A percentile compares a stretch with the other conserved stretches of the same genome.
phyloP scores from a whole-genome alignment of 1,140 invertebrate genomes.

The Triops cancriformis region DNA sequence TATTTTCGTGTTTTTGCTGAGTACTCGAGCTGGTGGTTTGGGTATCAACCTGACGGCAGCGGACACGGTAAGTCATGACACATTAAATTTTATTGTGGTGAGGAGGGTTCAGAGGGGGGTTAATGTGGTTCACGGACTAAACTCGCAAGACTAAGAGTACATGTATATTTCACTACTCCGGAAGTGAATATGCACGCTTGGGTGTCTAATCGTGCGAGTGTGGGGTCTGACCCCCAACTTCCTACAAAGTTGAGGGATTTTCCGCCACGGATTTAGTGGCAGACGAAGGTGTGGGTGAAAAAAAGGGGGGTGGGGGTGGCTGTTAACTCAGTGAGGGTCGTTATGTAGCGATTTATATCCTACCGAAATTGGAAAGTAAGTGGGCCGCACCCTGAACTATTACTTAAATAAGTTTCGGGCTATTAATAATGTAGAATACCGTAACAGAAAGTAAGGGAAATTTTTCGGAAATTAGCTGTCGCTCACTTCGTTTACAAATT shows the following conservation, averaged over 20 bases:
- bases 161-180: background rate
- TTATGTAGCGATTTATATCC: background rate
- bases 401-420: background rate
- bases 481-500: too few species aligned
- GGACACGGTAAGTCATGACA: conserved; percentile 70
- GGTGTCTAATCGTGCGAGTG: background rate
- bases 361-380: background rate
- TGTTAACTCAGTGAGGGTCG: background rate
- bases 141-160: background rate
- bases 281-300: background rate
- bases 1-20: conserved; percentile 93
- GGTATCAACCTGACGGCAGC: conserved; percentile 98
- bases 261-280: background rate
- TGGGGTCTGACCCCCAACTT: background rate
- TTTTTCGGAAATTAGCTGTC: too few species aligned
- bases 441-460: background rate
- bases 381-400: background rate
- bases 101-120: background rate
- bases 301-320: too few species aligned
- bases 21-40: conserved; percentile 90
- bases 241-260: background rate
- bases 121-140: background rate
- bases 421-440: background rate
- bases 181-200: conserved; percentile 13
- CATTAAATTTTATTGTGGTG: background rate